phyloP scores from a whole-genome alignment of 2,888 invertebrate genomes.

The Byasa hedistus region DNA sequence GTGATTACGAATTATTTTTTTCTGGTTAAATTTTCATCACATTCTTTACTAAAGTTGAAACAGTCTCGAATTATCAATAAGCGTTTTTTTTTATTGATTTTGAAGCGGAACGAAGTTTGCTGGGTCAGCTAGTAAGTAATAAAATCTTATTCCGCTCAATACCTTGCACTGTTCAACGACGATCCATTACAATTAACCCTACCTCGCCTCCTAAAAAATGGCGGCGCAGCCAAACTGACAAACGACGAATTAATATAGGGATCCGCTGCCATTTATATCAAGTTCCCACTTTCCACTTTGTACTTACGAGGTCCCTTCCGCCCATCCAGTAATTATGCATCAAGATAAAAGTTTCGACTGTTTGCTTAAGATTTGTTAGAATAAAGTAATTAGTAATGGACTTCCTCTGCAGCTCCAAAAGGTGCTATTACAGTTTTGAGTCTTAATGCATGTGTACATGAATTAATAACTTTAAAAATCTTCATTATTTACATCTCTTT shows the following conservation, averaged over 20 bases:
- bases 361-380: constrained; percentile 47
- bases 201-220: constrained; percentile 58
- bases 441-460: background rate
- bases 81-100: no score
- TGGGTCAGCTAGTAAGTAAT: background rate
- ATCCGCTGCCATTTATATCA: constrained; percentile 60
- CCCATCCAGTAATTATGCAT: constrained; percentile 64
- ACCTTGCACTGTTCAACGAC: constrained; percentile 42
- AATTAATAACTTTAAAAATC: no score
- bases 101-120: no score
- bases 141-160: background rate
- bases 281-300: constrained; percentile 65
- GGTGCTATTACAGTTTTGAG: background rate
- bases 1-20: no score
- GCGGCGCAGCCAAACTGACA: constrained; percentile 56
- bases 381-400: constrained; percentile 25
- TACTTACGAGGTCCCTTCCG: constrained; percentile 54
- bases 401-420: constrained; percentile 7
- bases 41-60: no score
- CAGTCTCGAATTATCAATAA: no score
- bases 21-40: no score
- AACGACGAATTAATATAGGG: constrained; percentile 73
- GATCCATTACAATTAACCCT: constrained; percentile 65
- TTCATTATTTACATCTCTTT: no score
- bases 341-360: constrained; percentile 57